A percentile compares a stretch with the other conserved stretches of the same genome.
phyloP scores from a whole-genome alignment of 2,797 vertebrate species.

The Hafferia zeledoni region DNA sequence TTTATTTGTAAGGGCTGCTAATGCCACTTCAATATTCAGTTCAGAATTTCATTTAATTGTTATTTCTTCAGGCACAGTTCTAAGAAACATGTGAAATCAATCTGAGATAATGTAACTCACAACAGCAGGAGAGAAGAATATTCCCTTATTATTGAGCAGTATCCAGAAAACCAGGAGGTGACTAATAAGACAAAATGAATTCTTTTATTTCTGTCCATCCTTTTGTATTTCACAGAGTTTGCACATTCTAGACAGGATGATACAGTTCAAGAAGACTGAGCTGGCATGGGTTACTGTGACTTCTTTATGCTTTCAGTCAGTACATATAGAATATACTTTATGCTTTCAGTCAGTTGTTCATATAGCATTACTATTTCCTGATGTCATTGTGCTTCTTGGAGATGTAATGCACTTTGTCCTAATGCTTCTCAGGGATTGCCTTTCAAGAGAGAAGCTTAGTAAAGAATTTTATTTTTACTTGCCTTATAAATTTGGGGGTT shows the following conservation, averaged over 20 bases:
- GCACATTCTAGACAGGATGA: not conserved
- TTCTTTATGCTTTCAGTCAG: not conserved
- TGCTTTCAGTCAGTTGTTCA: not conserved
- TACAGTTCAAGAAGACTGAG: not conserved
- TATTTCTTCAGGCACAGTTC: constrained; percentile 14
- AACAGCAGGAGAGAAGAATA: not conserved
- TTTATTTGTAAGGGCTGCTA: constrained; percentile 58
- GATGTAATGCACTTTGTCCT: not conserved
- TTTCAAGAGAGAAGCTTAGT: not conserved
- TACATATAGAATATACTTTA: too few species aligned
- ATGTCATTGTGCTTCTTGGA: not conserved
- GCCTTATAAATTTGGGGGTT: not conserved
- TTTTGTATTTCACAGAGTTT: not conserved
- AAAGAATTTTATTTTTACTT: not conserved
- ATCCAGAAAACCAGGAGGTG: constrained; percentile 30
- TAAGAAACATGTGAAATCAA: constrained; percentile 43
- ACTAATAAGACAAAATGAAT: not conserved
- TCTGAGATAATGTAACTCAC: constrained; percentile 33
- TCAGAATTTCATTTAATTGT: constrained; percentile 46
- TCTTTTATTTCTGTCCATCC: not conserved
- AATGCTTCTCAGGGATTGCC: not conserved
- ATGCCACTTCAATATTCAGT: constrained; percentile 44
- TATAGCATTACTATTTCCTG: not conserved
- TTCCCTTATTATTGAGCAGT: not conserved
- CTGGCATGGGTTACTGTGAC: not conserved